Evolutionary conservation across 2,113 vertebrate species (phyloP).

Genomic region (Mesocricetus auratus): DNA sequence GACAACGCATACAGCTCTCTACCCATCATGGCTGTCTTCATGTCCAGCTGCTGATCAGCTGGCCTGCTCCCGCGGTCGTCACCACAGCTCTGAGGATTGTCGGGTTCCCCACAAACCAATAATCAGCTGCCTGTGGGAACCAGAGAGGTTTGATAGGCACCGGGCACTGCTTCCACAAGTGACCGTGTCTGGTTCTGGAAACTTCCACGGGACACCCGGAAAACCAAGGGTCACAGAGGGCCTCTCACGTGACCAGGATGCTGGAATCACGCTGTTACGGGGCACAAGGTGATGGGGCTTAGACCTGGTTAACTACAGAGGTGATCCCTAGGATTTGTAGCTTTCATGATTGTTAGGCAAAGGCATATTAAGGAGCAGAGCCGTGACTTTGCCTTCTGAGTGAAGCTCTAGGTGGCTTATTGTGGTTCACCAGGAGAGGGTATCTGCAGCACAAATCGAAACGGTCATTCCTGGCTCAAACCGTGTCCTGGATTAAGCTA

Average conservation of each 20-base stretch:
- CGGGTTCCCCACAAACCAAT: background rate
- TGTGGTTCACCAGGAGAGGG: slow-evolving; percentile 41
- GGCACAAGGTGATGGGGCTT: background rate
- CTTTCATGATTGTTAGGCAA: slow-evolving; percentile 72
- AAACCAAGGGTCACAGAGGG: background rate
- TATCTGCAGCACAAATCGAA: slow-evolving; percentile 72
- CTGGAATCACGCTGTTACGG: background rate
- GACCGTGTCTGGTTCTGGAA: background rate
- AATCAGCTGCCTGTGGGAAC: background rate
- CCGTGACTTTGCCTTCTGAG: slow-evolving; percentile 42
- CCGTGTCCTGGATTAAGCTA: slow-evolving; percentile 78
- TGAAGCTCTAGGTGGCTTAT: slow-evolving; percentile 57
- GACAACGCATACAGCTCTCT: background rate
- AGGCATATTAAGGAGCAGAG: slow-evolving; percentile 47
- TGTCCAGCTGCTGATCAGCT: background rate
- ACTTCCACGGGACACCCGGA: background rate
- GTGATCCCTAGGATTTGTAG: background rate
- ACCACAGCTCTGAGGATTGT: background rate
- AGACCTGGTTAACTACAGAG: background rate
- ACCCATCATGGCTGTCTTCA: background rate
- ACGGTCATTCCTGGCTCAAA: slow-evolving; percentile 77
- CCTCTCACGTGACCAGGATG: background rate
- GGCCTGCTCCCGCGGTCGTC: background rate
- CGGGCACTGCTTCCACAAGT: background rate
- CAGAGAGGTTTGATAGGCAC: background rate